These are phyloP conservation scores for Onychorhynchus coronatus DNA, from an alignment of 2,113 vertebrate genomes.

Conservation along the genomic window DNA sequence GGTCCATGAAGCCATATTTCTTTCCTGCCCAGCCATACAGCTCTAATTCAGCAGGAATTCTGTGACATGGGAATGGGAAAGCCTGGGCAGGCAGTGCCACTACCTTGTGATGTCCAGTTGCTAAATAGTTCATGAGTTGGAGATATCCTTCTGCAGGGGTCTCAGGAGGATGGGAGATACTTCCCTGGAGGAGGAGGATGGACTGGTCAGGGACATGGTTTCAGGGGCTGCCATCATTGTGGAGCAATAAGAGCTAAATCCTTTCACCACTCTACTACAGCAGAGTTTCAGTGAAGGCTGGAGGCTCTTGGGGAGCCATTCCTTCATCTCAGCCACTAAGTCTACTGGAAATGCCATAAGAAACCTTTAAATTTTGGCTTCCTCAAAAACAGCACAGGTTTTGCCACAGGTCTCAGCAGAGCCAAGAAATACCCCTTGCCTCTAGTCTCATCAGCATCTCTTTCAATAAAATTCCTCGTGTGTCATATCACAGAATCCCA, in stretches of 20 bases:
- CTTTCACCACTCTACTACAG: neutral
- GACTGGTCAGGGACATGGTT: neutral
- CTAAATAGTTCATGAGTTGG: neutral
- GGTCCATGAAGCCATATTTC: neutral
- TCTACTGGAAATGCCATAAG: neutral
- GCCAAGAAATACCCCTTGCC: neutral
- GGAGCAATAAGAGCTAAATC: neutral
- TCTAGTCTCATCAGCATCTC: neutral
- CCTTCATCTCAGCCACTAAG: neutral
- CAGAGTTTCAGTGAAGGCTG: neutral
- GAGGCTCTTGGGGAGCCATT: neutral
- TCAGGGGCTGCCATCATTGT: fast-evolving
- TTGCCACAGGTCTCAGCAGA: neutral
- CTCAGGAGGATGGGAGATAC: neutral
- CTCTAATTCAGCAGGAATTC: neutral
- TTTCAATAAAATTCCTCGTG: neutral
- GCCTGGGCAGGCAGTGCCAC: neutral
- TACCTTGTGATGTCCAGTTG: neutral
- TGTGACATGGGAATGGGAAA: neutral
- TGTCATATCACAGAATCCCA: neutral
- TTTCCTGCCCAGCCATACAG: neutral
- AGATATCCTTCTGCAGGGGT: neutral
- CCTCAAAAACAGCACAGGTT: neutral
- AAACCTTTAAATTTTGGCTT: neutral
- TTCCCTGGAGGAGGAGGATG: neutral